Evolutionary conservation across 2,797 vertebrate genomes (phyloP), one percentile per base, ranked within the genome.

Genomic region (Pithecia hirsuta): DNA sequence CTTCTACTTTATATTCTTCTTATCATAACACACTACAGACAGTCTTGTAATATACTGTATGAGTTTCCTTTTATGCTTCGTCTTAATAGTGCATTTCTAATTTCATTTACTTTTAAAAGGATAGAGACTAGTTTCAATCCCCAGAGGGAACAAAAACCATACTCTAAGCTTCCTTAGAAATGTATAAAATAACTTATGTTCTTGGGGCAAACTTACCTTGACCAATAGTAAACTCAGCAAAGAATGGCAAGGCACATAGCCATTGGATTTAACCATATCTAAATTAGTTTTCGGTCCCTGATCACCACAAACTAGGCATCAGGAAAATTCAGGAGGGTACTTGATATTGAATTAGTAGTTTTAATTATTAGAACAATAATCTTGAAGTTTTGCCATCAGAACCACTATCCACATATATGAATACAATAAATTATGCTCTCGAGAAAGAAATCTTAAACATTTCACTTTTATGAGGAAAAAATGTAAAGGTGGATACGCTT

Each of bases 21-120:
- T 24, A 19, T 75, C 5, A 93, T 44, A 75, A 46, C n/a, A 48
- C 17, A 26, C 24, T 79, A 30, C 52, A 83, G 36, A n/a, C 20
- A n/a, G 4, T 52, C 10, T 76, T 83, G 33, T 36, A 91, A 74
- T 93, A 55, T n/a, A 76, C 44, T 11, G 33, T 70, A 15, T 36
- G n/a, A 85, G 30, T 64, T 82, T 93, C 20, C 39, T 92, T 70
- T 57, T 48, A 19, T n/a, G 52, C 86, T 74, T 86, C 30, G 17
- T 96, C 52, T 87, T 46, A 93, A 41, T 52, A n/a, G 9, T 96
- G 15, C 24, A 92, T 85, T 88, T 11, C 22, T 82, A 78, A 89
- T 82, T 92, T 86, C 7, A 70, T 92, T 96, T 92, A 85, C 22
- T 50, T 12, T 24, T 88, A 95, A 95, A 96, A 41, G 59, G 30